Conservation (phyloP, 2,113 vertebrate species). For the human region GRCh38 chr2:17435501-17436000, state of each 20-base stretch:
- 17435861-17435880: background rate
- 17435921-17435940: background rate
- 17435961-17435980: background rate
- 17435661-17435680: background rate
- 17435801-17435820: background rate
- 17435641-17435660: background rate
- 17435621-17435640: background rate
- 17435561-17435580: background rate
- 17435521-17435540: background rate
- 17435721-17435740: background rate
- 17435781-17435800: background rate
- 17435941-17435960: background rate
- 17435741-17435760: background rate
- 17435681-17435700: background rate
- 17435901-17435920: background rate
- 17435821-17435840: background rate
- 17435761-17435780: background rate
- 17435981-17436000: background rate
- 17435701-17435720: background rate
- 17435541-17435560: background rate
- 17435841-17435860: background rate
- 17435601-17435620: background rate
- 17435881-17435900: background rate
- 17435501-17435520: background rate
- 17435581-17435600: background rate